A percentile compares a stretch with the other conserved stretches of the same genome.
Conservation (phyloP, 2,888 invertebrate genomes). For the Eumerus sabulonum region DNA sequence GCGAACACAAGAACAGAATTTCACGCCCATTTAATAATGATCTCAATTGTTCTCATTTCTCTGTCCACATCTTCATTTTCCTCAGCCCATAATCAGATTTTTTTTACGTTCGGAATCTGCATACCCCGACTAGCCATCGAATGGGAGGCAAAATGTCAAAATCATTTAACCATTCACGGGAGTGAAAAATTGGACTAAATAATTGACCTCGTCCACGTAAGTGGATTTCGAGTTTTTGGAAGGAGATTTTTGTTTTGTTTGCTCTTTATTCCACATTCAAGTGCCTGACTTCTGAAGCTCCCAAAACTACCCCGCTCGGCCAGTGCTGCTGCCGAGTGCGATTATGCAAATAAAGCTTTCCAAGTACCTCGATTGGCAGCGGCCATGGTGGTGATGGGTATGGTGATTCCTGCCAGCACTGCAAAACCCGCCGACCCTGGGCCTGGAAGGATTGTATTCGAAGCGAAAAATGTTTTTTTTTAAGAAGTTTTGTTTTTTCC, state of each 20-base stretch:
- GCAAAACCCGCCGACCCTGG: slow-evolving; percentile 44
- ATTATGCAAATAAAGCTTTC: slow-evolving; percentile 57
- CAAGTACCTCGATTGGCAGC: slow-evolving; percentile 32
- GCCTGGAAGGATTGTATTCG: slow-evolving; percentile 9
- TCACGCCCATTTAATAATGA: too few relatives aligned
- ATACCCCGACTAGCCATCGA: background rate
- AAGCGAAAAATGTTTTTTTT: slow-evolving; percentile 9
- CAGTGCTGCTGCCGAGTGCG: slow-evolving; percentile 13
- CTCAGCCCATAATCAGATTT: slow-evolving; percentile 4
- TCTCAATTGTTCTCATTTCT: too few relatives aligned
- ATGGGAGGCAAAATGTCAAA: slow-evolving; percentile 39
- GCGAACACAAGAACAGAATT: too few relatives aligned
- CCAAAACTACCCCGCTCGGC: too few relatives aligned
- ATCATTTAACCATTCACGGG: slow-evolving; percentile 57
- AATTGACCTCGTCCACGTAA: slow-evolving; percentile 67
- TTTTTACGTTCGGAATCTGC: too few relatives aligned
- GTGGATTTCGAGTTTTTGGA: slow-evolving; percentile 45
- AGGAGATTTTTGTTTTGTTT: slow-evolving; percentile 20
- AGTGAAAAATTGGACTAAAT: slow-evolving; percentile 64
- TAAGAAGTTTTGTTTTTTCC: slow-evolving; percentile 5
- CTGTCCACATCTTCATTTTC: background rate
- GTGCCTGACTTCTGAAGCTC: background rate
- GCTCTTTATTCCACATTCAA: slow-evolving; percentile 27
- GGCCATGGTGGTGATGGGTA: slow-evolving; percentile 8
- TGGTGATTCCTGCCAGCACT: slow-evolving; percentile 47